Base-by-base conservation (phyloP, 2,113 vertebrate genomes). In the Anseranas semipalmata region DNA sequence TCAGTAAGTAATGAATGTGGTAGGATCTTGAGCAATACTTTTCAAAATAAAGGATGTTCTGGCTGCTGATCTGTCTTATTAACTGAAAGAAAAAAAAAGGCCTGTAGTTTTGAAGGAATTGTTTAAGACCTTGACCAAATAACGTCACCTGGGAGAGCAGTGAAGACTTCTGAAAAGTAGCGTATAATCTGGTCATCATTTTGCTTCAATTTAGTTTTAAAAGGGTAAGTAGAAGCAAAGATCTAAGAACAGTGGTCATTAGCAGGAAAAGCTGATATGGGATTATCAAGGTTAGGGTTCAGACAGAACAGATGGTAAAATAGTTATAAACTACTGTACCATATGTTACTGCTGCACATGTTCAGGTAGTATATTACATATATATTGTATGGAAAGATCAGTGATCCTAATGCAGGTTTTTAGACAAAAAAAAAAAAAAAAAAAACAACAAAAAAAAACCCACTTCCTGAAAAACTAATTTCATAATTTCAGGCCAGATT, bases 221-320 rank as follows among this genome's bases (percentile, higher is more conserved):
- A 77, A 67, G 43, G 27, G 41, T 50, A n/a, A 70, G 45, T 76
- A 27, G 62, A 91, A 93, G 52, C 71, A 78, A 80, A 24, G 53
- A 39, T 62, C 41, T 72, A 39, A 85, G 92, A 91, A 63, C 56
- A 82, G 43, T 15, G 25, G 83, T 65, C 56, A 73, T 89, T 89
- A 65, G 32, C 1, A 2, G 85, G 79, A 65, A 79, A 43, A 82
- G 68, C 76, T 60, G 45, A 39, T 87, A 62, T 1, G 46, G 56
- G 84, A 93, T 96, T 84, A 37, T 33, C 19, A 28, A 93, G 87
- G 59, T 97, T 81, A 72, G 79, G 77, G 83, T 56, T 89, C 73
- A 30, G 71, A 2, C 7, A 9, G 71, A 87, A 66, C 95, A 87
- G 78, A 90, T 96, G 90, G 81, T 77, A 74, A 96, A 95, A 86